Percentiles rank a stretch among this genome's conserved stretches.
Conservation (phyloP, 2,113 vertebrate species). For the Phainopepla nitens region DNA sequence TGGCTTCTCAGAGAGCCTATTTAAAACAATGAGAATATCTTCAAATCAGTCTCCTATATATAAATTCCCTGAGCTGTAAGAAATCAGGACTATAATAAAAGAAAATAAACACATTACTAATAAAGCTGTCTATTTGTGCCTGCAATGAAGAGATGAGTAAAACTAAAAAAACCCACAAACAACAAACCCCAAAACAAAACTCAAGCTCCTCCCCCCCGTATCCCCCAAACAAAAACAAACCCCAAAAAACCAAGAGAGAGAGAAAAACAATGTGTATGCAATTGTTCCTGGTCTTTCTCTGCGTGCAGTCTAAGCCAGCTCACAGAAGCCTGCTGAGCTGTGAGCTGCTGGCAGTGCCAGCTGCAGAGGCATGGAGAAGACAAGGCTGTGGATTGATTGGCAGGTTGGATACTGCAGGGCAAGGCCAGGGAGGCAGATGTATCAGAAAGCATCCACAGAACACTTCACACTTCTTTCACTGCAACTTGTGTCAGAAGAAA, state of each 20-base stretch:
- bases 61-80: neutral
- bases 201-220: neutral
- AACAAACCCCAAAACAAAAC: neutral
- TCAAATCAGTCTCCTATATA: neutral
- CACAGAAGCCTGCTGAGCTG: neutral
- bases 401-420: neutral
- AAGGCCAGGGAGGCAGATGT: neutral
- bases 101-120: neutral
- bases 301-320: neutral
- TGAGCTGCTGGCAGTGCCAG: neutral
- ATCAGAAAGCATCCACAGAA: neutral
- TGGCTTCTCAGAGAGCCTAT: neutral
- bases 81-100: neutral
- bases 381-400: neutral
- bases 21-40: neutral
- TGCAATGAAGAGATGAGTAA: neutral
- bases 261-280: neutral
- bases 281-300: neutral
- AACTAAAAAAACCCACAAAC: neutral
- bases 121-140: neutral
- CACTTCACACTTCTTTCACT: neutral
- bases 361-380: neutral
- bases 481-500: neutral
- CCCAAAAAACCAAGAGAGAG: too few species aligned
- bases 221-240: neutral